These are phyloP conservation scores for Ailuropoda melanoleuca DNA, from an alignment of 2,113 vertebrate species.

Conservation along the genomic window DNA sequence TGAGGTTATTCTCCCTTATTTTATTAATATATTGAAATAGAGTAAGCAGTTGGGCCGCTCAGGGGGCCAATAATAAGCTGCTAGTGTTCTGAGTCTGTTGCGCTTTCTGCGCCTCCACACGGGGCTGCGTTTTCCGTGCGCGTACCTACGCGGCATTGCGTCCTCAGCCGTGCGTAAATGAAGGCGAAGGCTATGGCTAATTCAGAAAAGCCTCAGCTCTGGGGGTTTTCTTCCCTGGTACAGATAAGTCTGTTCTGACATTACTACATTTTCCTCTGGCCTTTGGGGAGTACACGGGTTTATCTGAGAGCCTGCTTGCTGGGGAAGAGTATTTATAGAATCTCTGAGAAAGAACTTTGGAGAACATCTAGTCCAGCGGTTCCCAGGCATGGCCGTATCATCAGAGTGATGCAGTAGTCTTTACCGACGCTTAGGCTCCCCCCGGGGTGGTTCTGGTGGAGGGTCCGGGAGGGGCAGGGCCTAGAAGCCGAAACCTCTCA, in stretches of 20 bases:
- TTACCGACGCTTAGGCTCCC: background rate
- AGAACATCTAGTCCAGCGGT: background rate
- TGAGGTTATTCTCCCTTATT: background rate
- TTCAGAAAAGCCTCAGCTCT: background rate
- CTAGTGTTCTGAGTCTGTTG: background rate
- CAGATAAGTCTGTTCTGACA: background rate
- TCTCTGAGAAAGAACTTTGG: background rate
- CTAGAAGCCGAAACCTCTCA: background rate
- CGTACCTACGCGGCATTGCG: fast-evolving
- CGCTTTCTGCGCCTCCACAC: background rate
- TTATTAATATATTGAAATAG: background rate
- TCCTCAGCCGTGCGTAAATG: background rate
- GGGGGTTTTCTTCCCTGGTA: background rate
- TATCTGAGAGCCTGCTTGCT: background rate
- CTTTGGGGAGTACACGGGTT: background rate
- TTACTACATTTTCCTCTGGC: background rate
- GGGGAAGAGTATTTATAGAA: background rate
- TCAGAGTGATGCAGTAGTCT: background rate
- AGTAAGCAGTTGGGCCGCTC: background rate
- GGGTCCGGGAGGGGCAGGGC: background rate
- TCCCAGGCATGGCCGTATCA: background rate
- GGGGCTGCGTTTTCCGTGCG: background rate
- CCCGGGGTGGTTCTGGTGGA: background rate
- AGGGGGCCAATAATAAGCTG: background rate
- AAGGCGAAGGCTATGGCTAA: background rate